A percentile compares a stretch with the other conserved stretches of the same genome.
phyloP scores from a whole-genome alignment of 2,888 invertebrate genomes.

The Ethmia dodecea region DNA sequence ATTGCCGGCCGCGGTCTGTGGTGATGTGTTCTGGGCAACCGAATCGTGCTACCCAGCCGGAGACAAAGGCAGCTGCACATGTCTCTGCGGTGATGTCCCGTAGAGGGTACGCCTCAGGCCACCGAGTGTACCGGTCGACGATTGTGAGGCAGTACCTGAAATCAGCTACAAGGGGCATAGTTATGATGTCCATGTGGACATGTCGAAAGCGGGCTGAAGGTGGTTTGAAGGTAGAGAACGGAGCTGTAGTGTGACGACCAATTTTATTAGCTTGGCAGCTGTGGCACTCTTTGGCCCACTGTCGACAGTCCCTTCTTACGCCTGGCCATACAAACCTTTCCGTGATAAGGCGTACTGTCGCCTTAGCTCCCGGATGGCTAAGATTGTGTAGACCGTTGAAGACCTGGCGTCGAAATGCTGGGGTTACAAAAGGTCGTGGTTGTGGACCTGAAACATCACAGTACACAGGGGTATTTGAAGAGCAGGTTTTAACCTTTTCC shows the following conservation, averaged over 20 bases:
- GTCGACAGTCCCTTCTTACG: conserved; percentile 22
- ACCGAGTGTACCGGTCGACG: conserved; percentile 26
- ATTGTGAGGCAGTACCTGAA: conserved; percentile 21
- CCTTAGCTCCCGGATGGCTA: conserved; percentile 12
- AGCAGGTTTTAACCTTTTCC: conserved; percentile 2
- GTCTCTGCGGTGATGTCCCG: conserved; percentile 35
- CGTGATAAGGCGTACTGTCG: too few species aligned
- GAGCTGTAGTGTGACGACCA: conserved; percentile 23
- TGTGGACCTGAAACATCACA: conserved; percentile 12
- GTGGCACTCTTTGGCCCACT: conserved; percentile 27
- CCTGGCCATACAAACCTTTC: conserved; percentile 30
- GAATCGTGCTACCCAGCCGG: conserved; percentile 42
- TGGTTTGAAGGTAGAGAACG: conserved; percentile 17
- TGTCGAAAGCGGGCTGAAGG: conserved; percentile 28
- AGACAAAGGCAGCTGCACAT: conserved; percentile 30
- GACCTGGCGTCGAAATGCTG: conserved; percentile 2
- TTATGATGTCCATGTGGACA: conserved; percentile 30
- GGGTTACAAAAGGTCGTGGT: conserved; percentile 14
- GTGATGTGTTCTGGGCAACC: conserved; percentile 23
- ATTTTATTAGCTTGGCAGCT: conserved; percentile 33
- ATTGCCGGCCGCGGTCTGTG: too few species aligned
- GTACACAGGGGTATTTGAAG: conserved; percentile 13
- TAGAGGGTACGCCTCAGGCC: conserved; percentile 42
- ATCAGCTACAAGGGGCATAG: conserved; percentile 13
- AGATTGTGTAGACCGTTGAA: conserved; percentile 5